These are phyloP conservation scores for Sinocyclocheilus anophthalmus DNA, from an alignment of 2,113 vertebrate species.

Conservation along the genomic window DNA sequence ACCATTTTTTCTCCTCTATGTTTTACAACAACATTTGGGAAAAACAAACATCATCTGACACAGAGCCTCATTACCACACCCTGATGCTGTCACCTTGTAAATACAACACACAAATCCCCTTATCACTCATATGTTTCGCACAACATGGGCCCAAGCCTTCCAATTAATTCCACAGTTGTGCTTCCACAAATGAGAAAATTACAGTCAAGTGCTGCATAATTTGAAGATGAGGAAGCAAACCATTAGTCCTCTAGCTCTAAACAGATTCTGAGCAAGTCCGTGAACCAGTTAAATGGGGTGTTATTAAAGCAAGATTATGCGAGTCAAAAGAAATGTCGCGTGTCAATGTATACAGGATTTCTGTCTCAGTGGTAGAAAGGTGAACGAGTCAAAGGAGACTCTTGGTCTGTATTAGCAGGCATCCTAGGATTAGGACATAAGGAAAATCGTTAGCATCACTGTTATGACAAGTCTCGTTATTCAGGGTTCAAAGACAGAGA, in stretches of 20 bases:
- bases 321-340: neutral
- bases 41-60: slow-evolving; percentile 22
- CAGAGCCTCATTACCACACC: slow-evolving; percentile 15
- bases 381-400: neutral
- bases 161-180: slow-evolving; percentile 35
- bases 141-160: neutral
- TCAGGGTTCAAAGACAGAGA: slow-evolving; percentile 30
- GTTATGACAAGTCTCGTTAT: neutral
- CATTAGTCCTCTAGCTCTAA: neutral
- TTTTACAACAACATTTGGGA: slow-evolving; percentile 28
- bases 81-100: neutral
- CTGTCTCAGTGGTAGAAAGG: neutral
- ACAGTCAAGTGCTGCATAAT: slow-evolving; percentile 25
- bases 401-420: neutral
- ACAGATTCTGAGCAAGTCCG: neutral
- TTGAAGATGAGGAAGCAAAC: slow-evolving; percentile 13
- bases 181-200: neutral
- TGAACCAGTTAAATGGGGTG: slow-evolving; percentile 1
- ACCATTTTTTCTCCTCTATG: neutral
- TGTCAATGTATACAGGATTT: neutral
- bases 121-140: neutral
- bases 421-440: neutral
- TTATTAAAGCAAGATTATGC: neutral
- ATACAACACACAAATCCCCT: slow-evolving; percentile 18
- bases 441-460: neutral